Base-by-base conservation (phyloP, 2,113 vertebrate species). In the Hoplias malabaricus region DNA sequence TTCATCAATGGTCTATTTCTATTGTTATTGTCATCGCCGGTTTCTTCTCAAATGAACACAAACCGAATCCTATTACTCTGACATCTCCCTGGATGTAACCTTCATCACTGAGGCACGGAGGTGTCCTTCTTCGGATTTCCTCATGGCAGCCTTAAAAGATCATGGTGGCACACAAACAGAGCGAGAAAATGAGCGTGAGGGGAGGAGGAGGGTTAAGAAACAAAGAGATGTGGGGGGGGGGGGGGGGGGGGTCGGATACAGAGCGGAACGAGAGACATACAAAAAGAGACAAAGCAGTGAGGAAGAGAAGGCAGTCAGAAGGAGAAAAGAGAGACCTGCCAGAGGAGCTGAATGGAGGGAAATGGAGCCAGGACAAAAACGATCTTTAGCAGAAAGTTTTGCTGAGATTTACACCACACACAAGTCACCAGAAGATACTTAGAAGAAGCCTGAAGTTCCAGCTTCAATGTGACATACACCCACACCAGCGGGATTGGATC, bases 31-130 rank as follows among this genome's bases (percentile, higher is more conserved):
- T 4, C 36, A 38, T 40, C n/a, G 12, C 14, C 36, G 14, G 6
- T 73, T 46, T 29, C 10, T 56, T 40, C 38, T 33, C 56, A 73
- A 33, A 31, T 61, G 21, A 7, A 5, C 54, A 14, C 14, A 21
- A 25, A 11, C 31, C n/a, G 33, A 43, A 61, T 61, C 54, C 31
- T 19, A 61, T 73, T 57, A 57, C 29, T 38, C 56, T 61, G 12
- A 23, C 21, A 61, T 61, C 31, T 73, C 27, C 38, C 59, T 73
- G 53, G 42, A 12, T 61, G 56, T 73, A 61, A 73, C 70, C 56
- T 73, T 61, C 54, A 59, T 16, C 69, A 29, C 19, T 43, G 43
- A 61, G 70, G 61, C 23, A 73, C 34, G 46, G 38, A 23, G 19
- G 48, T 9, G 4, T 23, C n/a, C 48, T n/a, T 73, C 38, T 38